Conservation (phyloP, 2,888 invertebrate species). For the Endomychus coccineus region DNA sequence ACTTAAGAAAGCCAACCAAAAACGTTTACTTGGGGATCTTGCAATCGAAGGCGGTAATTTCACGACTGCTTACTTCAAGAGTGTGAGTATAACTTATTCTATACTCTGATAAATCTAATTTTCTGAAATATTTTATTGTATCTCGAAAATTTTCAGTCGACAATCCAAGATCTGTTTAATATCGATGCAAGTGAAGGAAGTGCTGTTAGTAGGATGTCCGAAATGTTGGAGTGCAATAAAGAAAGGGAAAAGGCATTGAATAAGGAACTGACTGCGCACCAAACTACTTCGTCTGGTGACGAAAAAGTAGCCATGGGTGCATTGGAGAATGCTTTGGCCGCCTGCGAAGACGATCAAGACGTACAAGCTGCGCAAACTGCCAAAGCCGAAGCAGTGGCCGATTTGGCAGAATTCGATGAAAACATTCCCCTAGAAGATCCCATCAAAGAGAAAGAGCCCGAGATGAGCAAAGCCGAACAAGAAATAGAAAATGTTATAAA, state of each 20-base stretch:
- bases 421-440: conserved; percentile 79
- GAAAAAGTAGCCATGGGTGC: conserved; percentile 57
- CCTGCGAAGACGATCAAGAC: conserved; percentile 93
- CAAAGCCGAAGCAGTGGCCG: conserved; percentile 81
- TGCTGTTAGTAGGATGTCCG: conserved; percentile 51
- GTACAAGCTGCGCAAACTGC: conserved; percentile 84
- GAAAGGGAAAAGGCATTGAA: conserved; percentile 30
- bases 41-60: conserved; percentile 99
- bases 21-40: conserved; percentile 88
- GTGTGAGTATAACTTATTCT: conserved; percentile 54
- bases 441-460: conserved; percentile 46
- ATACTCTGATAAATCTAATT: no score
- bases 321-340: conserved; percentile 76
- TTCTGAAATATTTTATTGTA: no score
- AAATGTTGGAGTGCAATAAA: conserved; percentile 48
- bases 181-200: conserved; percentile 60
- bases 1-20: conserved; percentile 96
- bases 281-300: conserved; percentile 34
- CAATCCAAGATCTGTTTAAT: conserved; percentile 87
- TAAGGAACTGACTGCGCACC: conserved; percentile 10
- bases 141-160: conserved; percentile 53
- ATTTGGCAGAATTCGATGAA: conserved; percentile 94
- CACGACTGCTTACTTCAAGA: conserved; percentile 92
- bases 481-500: conserved; percentile 65
- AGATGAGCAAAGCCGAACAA: conserved; percentile 64